Evolutionary conservation across 1,140 invertebrate species (phyloP).

Genomic region (Leptonema lineaticorne): DNA sequence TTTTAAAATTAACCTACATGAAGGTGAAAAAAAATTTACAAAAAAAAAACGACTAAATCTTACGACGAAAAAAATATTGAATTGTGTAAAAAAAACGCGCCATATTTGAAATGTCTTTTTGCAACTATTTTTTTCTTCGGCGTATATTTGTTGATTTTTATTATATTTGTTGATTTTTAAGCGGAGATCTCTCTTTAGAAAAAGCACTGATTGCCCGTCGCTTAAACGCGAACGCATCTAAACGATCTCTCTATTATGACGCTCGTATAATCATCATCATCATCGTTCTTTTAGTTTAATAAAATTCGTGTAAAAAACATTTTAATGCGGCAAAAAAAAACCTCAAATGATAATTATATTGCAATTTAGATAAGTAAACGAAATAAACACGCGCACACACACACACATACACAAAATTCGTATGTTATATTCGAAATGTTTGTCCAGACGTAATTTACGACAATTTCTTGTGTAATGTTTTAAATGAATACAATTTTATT

Average conservation of each 20-base stretch:
- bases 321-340: neutral
- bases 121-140: too few species aligned
- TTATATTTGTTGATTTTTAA: neutral
- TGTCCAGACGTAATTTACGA: slow-evolving; percentile 3
- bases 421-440: neutral
- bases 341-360: slow-evolving; percentile 12
- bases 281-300: slow-evolving; percentile 14
- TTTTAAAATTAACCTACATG: too few species aligned
- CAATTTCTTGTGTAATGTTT: neutral
- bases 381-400: neutral
- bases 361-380: slow-evolving; percentile 14
- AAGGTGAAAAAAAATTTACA: neutral
- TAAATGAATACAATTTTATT: too few species aligned
- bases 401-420: neutral
- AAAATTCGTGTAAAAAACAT: slow-evolving; percentile 11
- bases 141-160: too few species aligned
- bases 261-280: slow-evolving; percentile 10
- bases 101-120: too few species aligned
- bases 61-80: neutral
- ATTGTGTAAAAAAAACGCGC: neutral
- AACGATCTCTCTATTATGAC: slow-evolving; percentile 4
- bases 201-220: neutral
- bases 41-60: neutral
- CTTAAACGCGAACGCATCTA: slow-evolving; percentile 5
- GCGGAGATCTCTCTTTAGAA: neutral